phyloP scores from a whole-genome alignment of 2,888 invertebrate genomes.

The Dorcus parallelipipedus region DNA sequence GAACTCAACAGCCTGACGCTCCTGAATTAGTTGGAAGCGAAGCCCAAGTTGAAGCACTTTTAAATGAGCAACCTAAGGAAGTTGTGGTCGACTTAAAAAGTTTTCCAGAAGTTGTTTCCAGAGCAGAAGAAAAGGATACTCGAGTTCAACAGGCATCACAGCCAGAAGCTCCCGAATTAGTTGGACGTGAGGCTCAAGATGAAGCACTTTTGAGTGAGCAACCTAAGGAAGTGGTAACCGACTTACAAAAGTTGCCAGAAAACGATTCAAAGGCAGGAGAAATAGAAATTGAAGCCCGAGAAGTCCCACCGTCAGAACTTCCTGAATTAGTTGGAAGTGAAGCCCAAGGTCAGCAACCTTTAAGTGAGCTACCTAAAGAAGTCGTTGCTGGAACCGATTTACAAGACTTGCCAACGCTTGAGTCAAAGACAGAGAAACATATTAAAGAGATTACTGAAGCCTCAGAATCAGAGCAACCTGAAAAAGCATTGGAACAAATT shows the following conservation, averaged over 20 bases:
- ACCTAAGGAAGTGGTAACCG: neutral
- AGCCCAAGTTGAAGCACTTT: neutral
- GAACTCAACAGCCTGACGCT: too few species aligned
- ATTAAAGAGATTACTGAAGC: neutral
- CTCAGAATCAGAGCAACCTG: neutral
- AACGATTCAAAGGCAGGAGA: neutral
- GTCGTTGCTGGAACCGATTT: neutral
- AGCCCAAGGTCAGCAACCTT: neutral
- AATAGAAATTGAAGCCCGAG: neutral
- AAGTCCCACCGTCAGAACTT: neutral
- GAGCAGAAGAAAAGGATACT: neutral
- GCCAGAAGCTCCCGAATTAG: neutral
- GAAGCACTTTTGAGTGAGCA: neutral
- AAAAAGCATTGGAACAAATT: neutral
- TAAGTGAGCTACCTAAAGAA: neutral
- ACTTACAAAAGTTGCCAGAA: neutral
- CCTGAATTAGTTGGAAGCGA: too few species aligned
- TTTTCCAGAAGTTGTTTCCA: neutral
- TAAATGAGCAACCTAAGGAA: neutral
- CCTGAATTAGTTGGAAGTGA: neutral
- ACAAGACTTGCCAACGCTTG: neutral
- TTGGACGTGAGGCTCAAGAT: neutral
- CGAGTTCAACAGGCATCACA: neutral
- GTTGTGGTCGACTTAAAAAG: neutral
- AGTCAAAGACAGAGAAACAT: neutral